Conservation (phyloP, 2,888 invertebrate species). For the Pedicia rivosa region DNA sequence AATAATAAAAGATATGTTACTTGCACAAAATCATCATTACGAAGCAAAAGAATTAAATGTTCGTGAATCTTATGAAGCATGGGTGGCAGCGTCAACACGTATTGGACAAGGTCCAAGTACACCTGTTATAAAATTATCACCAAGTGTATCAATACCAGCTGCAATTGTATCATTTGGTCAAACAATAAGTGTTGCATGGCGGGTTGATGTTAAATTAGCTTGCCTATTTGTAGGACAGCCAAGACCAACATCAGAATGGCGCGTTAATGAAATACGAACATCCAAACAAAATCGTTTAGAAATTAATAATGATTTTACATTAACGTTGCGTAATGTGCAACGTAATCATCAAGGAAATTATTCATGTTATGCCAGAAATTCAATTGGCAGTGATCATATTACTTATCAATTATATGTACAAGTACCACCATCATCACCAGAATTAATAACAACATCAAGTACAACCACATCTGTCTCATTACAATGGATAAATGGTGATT, state of each 20-base stretch:
- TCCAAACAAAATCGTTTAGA: conserved; percentile 27
- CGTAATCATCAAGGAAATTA: conserved; percentile 38
- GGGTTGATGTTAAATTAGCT: conserved; percentile 34
- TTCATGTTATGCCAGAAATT: conserved; percentile 36
- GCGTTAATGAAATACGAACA: conserved; percentile 21
- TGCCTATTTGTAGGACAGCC: conserved; percentile 39
- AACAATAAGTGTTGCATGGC: conserved; percentile 35
- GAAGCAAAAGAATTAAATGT: conserved; percentile 36
- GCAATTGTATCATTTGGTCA: conserved; percentile 41
- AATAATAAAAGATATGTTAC: conserved; percentile 31
- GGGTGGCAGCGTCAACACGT: conserved; percentile 43
- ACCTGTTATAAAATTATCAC: conserved; percentile 35
- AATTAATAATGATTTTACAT: conserved; percentile 32
- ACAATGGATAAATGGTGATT: conserved; percentile 36
- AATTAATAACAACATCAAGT: conserved; percentile 32
- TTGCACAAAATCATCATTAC: conserved; percentile 34
- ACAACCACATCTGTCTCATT: conserved; percentile 36
- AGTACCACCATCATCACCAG: conserved; percentile 42
- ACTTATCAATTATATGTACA: conserved; percentile 36
- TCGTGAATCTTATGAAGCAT: conserved; percentile 40
- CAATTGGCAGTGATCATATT: conserved; percentile 35
- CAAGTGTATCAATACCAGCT: conserved; percentile 34
- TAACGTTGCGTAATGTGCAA: conserved; percentile 34
- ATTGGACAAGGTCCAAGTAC: conserved; percentile 43
- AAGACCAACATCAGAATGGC: conserved; percentile 33